Percentiles rank a stretch among this genome's conserved stretches.
These are phyloP conservation scores for Bombus difficillimus DNA, from an alignment of 1,140 invertebrate species.

Conservation along the genomic window DNA sequence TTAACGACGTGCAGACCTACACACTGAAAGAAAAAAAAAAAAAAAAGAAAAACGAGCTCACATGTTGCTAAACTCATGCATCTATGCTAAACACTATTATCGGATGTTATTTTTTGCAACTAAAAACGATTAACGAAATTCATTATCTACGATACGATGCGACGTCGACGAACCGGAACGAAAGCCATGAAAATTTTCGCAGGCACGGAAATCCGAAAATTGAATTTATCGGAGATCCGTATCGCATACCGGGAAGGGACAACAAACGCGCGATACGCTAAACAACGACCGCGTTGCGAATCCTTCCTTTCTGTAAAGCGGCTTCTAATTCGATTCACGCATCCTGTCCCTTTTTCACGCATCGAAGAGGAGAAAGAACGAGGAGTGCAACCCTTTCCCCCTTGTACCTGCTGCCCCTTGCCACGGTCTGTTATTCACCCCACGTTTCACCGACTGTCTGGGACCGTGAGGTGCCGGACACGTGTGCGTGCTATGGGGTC, in stretches of 20 bases:
- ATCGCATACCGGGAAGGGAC: background rate
- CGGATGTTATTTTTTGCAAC: too few species aligned
- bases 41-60: too few species aligned
- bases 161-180: too few species aligned
- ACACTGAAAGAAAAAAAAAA: too few species aligned
- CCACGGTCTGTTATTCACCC: constrained; percentile 26
- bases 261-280: background rate
- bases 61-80: too few species aligned
- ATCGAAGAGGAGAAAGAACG: background rate
- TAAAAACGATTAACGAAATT: too few species aligned
- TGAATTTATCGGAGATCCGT: background rate
- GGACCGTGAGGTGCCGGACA: constrained; percentile 19
- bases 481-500: constrained; percentile 5
- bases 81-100: too few species aligned
- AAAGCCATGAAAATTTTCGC: background rate
- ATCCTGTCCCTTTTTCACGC: background rate
- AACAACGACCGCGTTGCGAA: background rate
- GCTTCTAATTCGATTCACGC: constrained; percentile 56
- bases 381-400: background rate
- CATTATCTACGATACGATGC: too few species aligned
- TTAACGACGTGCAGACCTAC: too few species aligned
- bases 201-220: background rate
- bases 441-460: constrained; percentile 41
- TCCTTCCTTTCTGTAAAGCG: constrained; percentile 21
- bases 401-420: constrained; percentile 14